A percentile compares a stretch with the other conserved stretches of the same genome.
Evolutionary conservation across 2,888 invertebrate genomes (phyloP).

Genomic region (Agrotis ipsilon): DNA sequence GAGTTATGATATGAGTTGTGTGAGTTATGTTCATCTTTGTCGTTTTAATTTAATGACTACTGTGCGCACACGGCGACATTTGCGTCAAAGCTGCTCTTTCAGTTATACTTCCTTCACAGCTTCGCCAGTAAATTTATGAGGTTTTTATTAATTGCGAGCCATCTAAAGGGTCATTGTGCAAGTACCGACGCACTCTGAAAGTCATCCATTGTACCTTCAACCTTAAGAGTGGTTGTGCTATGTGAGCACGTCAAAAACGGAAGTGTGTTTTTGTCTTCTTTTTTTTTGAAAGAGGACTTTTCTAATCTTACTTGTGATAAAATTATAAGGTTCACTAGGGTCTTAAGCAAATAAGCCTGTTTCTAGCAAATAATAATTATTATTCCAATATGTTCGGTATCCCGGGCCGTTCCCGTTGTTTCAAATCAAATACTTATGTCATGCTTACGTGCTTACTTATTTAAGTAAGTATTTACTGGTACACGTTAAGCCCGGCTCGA

Average conservation of each 20-base stretch:
- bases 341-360: slow-evolving; percentile 52
- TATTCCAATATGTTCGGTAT: slow-evolving; percentile 44
- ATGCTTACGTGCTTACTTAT: slow-evolving; percentile 57
- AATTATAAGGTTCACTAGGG: slow-evolving; percentile 42
- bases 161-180: too few species aligned
- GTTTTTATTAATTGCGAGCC: too few species aligned
- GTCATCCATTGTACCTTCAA: too few species aligned
- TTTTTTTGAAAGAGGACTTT: too few species aligned
- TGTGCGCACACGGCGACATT: slow-evolving; percentile 3
- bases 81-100: background rate
- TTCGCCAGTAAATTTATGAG: too few species aligned
- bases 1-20: slow-evolving; percentile 56
- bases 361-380: slow-evolving; percentile 59
- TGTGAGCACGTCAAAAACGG: too few species aligned
- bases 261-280: too few species aligned
- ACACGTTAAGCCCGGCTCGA: slow-evolving; percentile 39
- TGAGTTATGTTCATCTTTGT: slow-evolving; percentile 60
- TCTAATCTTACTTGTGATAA: too few species aligned
- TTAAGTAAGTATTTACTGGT: slow-evolving; percentile 57
- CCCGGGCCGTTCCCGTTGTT: slow-evolving; percentile 38
- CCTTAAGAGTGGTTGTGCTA: too few species aligned
- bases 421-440: slow-evolving; percentile 60
- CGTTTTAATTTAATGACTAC: slow-evolving; percentile 55
- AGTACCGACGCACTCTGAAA: too few species aligned
- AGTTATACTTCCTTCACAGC: too few species aligned